phyloP scores from a whole-genome alignment of 2,797 vertebrate species.

The Melanotaenia nigrans region DNA sequence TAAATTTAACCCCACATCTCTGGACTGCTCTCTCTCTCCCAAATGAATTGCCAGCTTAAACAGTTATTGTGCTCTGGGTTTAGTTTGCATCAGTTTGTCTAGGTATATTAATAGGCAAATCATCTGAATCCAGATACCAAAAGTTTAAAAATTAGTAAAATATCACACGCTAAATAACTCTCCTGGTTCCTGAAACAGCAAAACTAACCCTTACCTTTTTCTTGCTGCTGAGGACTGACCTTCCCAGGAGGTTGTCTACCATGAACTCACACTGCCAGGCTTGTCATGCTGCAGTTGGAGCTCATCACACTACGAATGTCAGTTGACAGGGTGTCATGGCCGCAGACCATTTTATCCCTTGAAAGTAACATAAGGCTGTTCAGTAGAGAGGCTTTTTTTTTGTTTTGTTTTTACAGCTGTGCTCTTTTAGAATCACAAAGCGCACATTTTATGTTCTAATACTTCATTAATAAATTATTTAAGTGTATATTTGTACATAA shows the following conservation, averaged over 20 bases:
- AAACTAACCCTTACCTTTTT: slow-evolving; percentile 75
- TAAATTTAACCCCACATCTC: too few species aligned
- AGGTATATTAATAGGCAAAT: too few species aligned
- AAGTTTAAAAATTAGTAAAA: not conserved
- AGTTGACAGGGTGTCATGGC: slow-evolving; percentile 64
- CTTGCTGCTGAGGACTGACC: slow-evolving; percentile 64
- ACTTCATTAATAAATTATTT: not conserved
- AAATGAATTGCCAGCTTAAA: not conserved
- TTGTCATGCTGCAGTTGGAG: slow-evolving; percentile 69
- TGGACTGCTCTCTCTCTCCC: too few species aligned
- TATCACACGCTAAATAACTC: slow-evolving; percentile 4
- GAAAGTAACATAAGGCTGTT: slow-evolving; percentile 30
- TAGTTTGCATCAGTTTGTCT: too few species aligned
- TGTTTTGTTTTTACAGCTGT: not conserved
- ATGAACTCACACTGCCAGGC: slow-evolving; percentile 59
- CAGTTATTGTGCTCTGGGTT: too few species aligned
- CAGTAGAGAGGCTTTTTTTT: not conserved
- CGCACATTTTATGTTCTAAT: not conserved
- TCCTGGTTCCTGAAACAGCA: slow-evolving; percentile 39
- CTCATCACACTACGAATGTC: slow-evolving; percentile 63
- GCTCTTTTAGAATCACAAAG: slow-evolving; percentile 4
- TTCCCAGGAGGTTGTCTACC: slow-evolving; percentile 76
- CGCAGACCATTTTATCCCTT: slow-evolving; percentile 51
- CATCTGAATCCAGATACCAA: not conserved
- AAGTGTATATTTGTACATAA: not conserved